Conservation (phyloP, 2,797 vertebrate species). For the Mastacembelus armatus region DNA sequence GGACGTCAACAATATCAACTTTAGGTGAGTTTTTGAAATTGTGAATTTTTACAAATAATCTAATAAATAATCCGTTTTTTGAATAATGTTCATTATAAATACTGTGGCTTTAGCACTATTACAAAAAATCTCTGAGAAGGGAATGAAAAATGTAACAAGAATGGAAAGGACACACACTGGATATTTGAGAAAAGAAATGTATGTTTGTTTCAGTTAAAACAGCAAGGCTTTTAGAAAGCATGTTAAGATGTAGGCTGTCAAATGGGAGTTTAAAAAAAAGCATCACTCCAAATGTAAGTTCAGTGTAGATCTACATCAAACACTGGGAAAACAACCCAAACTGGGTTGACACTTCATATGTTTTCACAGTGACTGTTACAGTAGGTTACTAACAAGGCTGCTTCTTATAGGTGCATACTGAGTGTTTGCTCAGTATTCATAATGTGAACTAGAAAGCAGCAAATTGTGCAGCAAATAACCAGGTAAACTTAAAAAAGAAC, state of each 20-base stretch:
- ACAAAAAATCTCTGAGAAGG: too few relatives aligned
- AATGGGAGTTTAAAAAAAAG: neutral
- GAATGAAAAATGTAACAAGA: neutral
- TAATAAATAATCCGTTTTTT: neutral
- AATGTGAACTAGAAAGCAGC: neutral
- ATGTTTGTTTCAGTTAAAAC: neutral
- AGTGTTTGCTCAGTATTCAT: neutral
- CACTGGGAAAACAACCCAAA: slow-evolving; percentile 5
- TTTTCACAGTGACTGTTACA: neutral
- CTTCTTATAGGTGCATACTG: neutral
- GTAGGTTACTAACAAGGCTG: neutral
- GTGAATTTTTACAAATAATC: neutral
- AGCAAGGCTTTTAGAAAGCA: neutral
- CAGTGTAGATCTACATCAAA: neutral
- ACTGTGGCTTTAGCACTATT: neutral
- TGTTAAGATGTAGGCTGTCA: slow-evolving; percentile 2
- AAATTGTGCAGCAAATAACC: neutral
- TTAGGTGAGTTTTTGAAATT: slow-evolving; percentile 84
- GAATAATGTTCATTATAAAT: neutral
- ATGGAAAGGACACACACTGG: neutral
- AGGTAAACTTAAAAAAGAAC: neutral
- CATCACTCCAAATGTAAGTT: slow-evolving; percentile 4
- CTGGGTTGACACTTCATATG: slow-evolving; percentile 3
- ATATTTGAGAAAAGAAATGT: neutral
- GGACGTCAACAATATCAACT: slow-evolving; percentile 92